These are phyloP conservation scores for Hyperoplus immaculatus DNA, from an alignment of 2,797 vertebrate genomes.

Conservation along the genomic window DNA sequence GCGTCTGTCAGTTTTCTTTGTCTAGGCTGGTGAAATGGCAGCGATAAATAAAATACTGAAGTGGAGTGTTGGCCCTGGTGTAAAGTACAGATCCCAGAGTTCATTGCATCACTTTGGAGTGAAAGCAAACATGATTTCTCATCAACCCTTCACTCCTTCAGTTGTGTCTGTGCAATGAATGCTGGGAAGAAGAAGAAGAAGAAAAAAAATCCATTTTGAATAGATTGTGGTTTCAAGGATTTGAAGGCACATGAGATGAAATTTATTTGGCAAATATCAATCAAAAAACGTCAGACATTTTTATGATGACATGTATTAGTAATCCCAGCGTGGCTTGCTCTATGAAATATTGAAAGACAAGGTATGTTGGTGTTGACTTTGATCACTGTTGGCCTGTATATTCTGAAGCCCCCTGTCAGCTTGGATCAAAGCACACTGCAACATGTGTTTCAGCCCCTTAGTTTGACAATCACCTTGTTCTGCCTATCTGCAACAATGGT, in stretches of 20 bases:
- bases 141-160: conserved; percentile 32
- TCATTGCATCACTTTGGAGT: conserved; percentile 70
- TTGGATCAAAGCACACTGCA: conserved; percentile 78
- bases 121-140: conserved; percentile 60
- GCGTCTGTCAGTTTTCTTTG: conserved; percentile 64
- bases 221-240: conserved; percentile 56
- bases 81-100: conserved; percentile 65
- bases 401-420: conserved; percentile 61
- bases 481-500: conserved; percentile 68
- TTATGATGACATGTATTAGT: conserved; percentile 73
- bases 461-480: conserved; percentile 53
- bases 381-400: conserved; percentile 76
- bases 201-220: conserved; percentile 42
- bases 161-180: conserved; percentile 27
- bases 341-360: conserved; percentile 83
- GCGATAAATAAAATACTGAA: conserved; percentile 24
- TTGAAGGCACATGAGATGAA: conserved; percentile 45
- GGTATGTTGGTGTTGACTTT: conserved; percentile 85
- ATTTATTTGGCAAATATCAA: conserved; percentile 65
- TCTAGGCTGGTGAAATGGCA: conserved; percentile 60
- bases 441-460: conserved; percentile 65
- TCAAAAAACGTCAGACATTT: conserved; percentile 58
- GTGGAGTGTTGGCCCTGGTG: conserved; percentile 49
- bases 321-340: conserved; percentile 56
- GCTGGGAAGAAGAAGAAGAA: background rate